Evolutionary conservation across 2,113 vertebrate species (phyloP), one percentile per base, ranked within the genome.

Genomic region (Physeter macrocephalus): DNA sequence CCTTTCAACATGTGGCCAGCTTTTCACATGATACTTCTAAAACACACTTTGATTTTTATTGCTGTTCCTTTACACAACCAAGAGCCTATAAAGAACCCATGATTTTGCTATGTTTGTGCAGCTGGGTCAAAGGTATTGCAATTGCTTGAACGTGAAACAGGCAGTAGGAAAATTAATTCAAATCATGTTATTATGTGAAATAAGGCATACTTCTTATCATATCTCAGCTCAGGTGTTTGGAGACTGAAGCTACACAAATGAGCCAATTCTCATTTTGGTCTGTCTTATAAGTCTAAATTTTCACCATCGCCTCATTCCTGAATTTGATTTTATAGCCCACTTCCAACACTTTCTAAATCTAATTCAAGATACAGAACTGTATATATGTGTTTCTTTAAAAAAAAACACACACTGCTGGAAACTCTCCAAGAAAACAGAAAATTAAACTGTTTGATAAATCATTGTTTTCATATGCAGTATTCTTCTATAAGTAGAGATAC

Each of bases 21-120:
- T 90, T 95, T 94, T 91, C 66, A 94, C 39, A 62, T 25, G 34
- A 78, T 66, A 34, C 41, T 97, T 84, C 69, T 96, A 61, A 95
- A 95, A 92, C 83, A 92, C 41, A 92, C 36, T 97, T 94, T 96
- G 84, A 59, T 94, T 94, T 81, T 94, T 90, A 93, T 83, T 87
- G 15, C n/a, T 84, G 6, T 80, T 95, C 41, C 36, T 94, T 95
- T 90, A 93, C 27, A 18, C 66, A 93, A 84, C 23, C 64, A 90
- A 83, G 9, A 93, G 11, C 54, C n/a, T 78, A 5, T 25, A 54
- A 97, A 54, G 39, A 82, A 29, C 31, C 25, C 36, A 3, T 17
- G 20, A 74, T 14, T 74, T 61, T 67, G 71, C 49, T 67, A 36
- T 92, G 46, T 92, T 94, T 92, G 71, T 91, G 20, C 18, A 86